phyloP scores from a whole-genome alignment of 2,888 invertebrate genomes.

The Coremacera marginata region DNA sequence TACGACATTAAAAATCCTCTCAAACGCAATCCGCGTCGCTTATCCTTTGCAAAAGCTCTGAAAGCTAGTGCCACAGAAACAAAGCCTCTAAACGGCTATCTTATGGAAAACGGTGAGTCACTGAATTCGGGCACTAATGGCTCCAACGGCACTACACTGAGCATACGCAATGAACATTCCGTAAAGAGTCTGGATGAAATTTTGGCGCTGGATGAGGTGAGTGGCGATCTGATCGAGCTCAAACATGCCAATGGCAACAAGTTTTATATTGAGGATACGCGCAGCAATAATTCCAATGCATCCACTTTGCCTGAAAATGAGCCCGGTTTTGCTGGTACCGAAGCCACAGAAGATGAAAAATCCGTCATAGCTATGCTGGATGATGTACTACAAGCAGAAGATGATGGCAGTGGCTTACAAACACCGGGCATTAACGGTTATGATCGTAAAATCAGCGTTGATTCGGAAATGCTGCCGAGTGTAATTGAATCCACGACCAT shows the following conservation, averaged over 20 bases:
- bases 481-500: slow-evolving; percentile 63
- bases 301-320: slow-evolving; percentile 39
- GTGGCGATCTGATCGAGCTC: slow-evolving; percentile 58
- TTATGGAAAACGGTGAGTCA: slow-evolving; percentile 42
- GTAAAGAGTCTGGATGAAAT: slow-evolving; percentile 62
- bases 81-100: slow-evolving; percentile 36
- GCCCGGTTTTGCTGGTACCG: slow-evolving; percentile 7
- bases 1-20: slow-evolving; percentile 57
- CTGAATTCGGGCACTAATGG: slow-evolving; percentile 17
- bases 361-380: slow-evolving; percentile 65
- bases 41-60: slow-evolving; percentile 53
- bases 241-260: slow-evolving; percentile 62
- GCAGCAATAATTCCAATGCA: slow-evolving; percentile 49
- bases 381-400: slow-evolving; percentile 62
- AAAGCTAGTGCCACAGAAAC: slow-evolving; percentile 37
- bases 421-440: slow-evolving; percentile 52
- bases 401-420: slow-evolving; percentile 47
- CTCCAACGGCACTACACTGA: slow-evolving; percentile 35
- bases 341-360: slow-evolving; percentile 57
- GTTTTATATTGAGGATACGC: slow-evolving; percentile 60
- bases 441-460: slow-evolving; percentile 54
- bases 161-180: slow-evolving; percentile 45
- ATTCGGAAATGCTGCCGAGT: slow-evolving; percentile 63
- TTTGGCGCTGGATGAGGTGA: slow-evolving; percentile 58
- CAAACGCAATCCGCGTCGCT: slow-evolving; percentile 56